Base-by-base conservation (phyloP, 2,797 vertebrate species). In the Heliangelus exortis region DNA sequence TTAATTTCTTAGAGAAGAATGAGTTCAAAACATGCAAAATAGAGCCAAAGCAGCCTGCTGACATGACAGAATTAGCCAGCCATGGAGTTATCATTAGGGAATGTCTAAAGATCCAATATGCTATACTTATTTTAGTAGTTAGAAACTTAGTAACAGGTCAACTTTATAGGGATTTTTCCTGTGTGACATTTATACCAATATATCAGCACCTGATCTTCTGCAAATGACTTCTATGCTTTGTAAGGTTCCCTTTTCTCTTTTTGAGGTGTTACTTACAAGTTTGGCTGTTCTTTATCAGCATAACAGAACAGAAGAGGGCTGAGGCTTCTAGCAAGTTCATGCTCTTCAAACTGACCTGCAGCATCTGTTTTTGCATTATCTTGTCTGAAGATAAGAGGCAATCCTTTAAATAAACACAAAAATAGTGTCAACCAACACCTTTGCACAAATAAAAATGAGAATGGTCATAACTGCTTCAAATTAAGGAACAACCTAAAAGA, bases 311-410 rank as follows among this genome's bases (percentile, higher is more conserved):
- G 97, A 28, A 99, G 97, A 0, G 99, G 99, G 88, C 99, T 99
- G 90, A 99, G 98, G 93, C 99, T 99, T 68, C 99, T 96, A 36
- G 99, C 99, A 87, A 99, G 96, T 92, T 99, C 99, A 0, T 99
- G 99, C 92, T 99, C 99, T 92, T 99, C 99, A 97, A 99, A 99
- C 97, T 99, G 99, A 25, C 99, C 99, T 1, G 99, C 98, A 2
- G 99, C 99, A 48, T 99, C 99, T 1, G 97, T 97, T 97, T 98
- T 99, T 6, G 98, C 98, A 47, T 99, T 99, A 96, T 99, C 99
- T 96, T 99, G 99, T 74, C 99, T 99, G 97, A 99, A 99, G 93
- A 99, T 99, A 89, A 99, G 95, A 3, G 99, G 99, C 51, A 99
- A 97, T 59, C 99, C 99, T 99, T 95, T 25, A 93, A 95, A 33